Conservation (phyloP, 2,888 invertebrate genomes). For the Trichogramma evanescens region DNA sequence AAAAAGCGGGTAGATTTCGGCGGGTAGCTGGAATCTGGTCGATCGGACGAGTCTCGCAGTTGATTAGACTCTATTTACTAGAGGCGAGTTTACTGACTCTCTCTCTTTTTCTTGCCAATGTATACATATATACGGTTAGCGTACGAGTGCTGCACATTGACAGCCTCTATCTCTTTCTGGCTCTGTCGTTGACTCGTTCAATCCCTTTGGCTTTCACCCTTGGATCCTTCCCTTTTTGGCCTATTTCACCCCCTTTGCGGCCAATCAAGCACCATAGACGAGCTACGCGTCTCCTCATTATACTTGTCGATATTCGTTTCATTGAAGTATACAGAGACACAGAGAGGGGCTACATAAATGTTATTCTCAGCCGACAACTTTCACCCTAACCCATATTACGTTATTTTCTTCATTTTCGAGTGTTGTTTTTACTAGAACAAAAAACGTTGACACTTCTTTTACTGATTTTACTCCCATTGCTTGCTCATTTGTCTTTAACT, state of each 20-base stretch:
- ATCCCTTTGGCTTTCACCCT: conserved; percentile 12
- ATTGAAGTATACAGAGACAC: conserved; percentile 12
- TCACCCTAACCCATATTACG: not conserved
- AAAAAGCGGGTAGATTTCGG: conserved; percentile 32
- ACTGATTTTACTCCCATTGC: not conserved
- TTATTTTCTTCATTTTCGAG: conserved; percentile 2
- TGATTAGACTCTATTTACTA: conserved; percentile 48
- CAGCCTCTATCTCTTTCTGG: conserved; percentile 10
- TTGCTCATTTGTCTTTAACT: not conserved
- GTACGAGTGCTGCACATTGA: conserved; percentile 1
- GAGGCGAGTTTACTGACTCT: conserved; percentile 40
- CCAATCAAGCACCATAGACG: conserved; percentile 46
- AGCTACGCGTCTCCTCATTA: conserved; percentile 35
- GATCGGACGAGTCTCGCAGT: conserved; percentile 42
- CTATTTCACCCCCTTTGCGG: conserved; percentile 44
- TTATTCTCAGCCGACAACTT: conserved; percentile 7
- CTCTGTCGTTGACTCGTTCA: conserved; percentile 14
- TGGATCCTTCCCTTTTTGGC: conserved; percentile 28
- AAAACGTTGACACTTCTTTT: not conserved
- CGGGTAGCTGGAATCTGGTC: conserved; percentile 38
- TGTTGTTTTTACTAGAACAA: conserved; percentile 5
- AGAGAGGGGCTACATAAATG: conserved; percentile 18
- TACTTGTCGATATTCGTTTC: conserved; percentile 21
- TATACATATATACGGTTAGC: too few relatives aligned
- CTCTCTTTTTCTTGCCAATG: conserved; percentile 12